These are phyloP conservation scores for Poecilobothrus nobilitatus DNA, from an alignment of 2,888 invertebrate species.

Conservation along the genomic window DNA sequence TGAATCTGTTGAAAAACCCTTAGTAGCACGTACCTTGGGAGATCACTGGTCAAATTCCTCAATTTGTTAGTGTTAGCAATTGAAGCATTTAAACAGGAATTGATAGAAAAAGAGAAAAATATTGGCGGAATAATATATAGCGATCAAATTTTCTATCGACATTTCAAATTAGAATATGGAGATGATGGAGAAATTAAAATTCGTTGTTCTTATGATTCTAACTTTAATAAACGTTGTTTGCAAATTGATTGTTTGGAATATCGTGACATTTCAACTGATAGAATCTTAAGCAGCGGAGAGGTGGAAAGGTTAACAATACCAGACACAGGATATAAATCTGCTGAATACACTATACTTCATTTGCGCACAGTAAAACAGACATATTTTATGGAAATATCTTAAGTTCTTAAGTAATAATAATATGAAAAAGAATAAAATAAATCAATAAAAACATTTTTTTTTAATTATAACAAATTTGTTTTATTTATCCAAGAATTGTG, in stretches of 20 bases:
- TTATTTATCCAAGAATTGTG: not conserved
- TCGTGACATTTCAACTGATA: constrained; percentile 17
- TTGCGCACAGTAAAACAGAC: not conserved
- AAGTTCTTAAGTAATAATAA: not conserved
- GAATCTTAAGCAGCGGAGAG: constrained; percentile 19
- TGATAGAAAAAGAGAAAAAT: constrained; percentile 17
- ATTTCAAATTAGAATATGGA: no score
- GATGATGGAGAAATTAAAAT: constrained; percentile 16
- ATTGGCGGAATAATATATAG: constrained; percentile 20
- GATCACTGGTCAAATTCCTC: not conserved
- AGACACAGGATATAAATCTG: not conserved
- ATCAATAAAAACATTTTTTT: not conserved
- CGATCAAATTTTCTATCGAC: constrained; percentile 19
- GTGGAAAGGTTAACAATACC: constrained; percentile 7
- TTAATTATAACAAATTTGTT: not conserved
- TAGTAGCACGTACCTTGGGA: not conserved
- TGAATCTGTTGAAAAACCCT: no score
- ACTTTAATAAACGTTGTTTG: constrained; percentile 13
- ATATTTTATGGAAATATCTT: not conserved
- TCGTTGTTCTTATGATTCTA: constrained; percentile 18
- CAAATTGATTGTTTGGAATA: constrained; percentile 19
- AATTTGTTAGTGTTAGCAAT: constrained; percentile 18
- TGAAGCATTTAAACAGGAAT: constrained; percentile 20
- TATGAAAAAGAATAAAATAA: not conserved
- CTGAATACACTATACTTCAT: not conserved